Evolutionary conservation across 2,797 vertebrate species (phyloP).

Genomic region (Denticeps clupeoides): DNA sequence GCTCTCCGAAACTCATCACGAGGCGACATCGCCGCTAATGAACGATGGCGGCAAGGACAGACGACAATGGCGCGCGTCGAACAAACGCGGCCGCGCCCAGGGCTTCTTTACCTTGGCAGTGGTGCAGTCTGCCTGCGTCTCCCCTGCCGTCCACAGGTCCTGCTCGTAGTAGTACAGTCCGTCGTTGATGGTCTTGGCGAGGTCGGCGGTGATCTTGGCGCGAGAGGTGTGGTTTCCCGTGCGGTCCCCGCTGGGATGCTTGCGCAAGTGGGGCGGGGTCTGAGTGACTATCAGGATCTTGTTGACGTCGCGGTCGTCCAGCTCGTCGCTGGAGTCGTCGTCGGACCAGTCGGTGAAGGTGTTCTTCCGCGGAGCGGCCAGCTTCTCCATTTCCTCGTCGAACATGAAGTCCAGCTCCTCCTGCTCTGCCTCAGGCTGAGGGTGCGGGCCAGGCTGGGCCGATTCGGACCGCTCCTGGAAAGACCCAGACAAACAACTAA

Average conservation of each 20-base stretch:
- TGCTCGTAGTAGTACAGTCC: constrained; percentile 85
- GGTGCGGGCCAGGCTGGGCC: constrained; percentile 9
- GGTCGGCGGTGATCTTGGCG: constrained; percentile 71
- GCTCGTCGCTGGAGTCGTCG: constrained; percentile 80
- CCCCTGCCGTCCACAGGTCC: constrained; percentile 75
- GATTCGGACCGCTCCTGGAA: constrained; percentile 17
- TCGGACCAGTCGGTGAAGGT: constrained; percentile 78
- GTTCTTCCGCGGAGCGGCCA: constrained; percentile 66
- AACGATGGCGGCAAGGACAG: too few species aligned
- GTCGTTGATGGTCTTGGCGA: constrained; percentile 84
- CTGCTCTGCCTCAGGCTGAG: constrained; percentile 54
- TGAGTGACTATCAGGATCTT: constrained; percentile 91
- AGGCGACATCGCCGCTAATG: too few species aligned
- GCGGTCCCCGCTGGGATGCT: constrained; percentile 67
- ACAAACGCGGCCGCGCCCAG: neutral
- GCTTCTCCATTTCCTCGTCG: constrained; percentile 81
- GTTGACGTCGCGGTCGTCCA: constrained; percentile 81
- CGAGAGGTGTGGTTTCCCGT: constrained; percentile 65
- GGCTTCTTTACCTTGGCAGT: constrained; percentile 59
- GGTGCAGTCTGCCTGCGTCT: constrained; percentile 46
- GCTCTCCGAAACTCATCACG: too few species aligned
- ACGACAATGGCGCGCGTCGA: too few species aligned
- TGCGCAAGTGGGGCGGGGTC: constrained; percentile 74
- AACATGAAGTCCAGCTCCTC: constrained; percentile 92
- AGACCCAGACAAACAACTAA: neutral